Conservation (phyloP, 2,888 invertebrate genomes). For the Sarcophaga caerulescens region DNA sequence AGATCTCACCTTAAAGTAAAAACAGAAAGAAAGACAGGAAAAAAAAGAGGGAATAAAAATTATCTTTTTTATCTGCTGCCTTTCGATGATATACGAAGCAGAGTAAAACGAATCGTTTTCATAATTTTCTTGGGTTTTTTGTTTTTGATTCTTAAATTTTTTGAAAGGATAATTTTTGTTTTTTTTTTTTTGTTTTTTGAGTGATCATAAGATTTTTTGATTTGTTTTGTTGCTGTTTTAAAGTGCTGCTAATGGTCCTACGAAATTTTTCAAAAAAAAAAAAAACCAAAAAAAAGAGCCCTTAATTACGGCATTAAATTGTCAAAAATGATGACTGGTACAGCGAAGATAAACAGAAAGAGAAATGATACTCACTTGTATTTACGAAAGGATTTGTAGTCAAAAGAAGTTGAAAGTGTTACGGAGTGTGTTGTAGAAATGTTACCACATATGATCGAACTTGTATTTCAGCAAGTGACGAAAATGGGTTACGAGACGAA, state of each 20-base stretch:
- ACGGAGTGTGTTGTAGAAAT: too few relatives aligned
- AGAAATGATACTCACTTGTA: slow-evolving; percentile 27
- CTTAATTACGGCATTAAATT: slow-evolving; percentile 79
- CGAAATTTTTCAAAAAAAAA: not conserved
- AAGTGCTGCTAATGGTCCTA: slow-evolving; percentile 69
- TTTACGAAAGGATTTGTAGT: not conserved
- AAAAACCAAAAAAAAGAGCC: slow-evolving; percentile 69
- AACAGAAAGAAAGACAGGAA: not conserved
- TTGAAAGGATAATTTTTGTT: not conserved
- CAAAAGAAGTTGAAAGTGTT: too few relatives aligned
- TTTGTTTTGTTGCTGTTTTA: slow-evolving; percentile 47
- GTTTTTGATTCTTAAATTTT: not conserved
- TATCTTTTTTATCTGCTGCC: slow-evolving; percentile 17
- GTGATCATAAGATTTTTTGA: slow-evolving; percentile 42
- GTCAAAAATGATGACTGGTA: slow-evolving; percentile 76
- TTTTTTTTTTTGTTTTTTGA: slow-evolving; percentile 1
- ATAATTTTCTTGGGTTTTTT: slow-evolving; percentile 3
- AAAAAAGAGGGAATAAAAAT: slow-evolving; percentile 10
- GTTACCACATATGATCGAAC: too few relatives aligned
- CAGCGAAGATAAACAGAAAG: slow-evolving; percentile 38
- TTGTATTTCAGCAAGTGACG: too few relatives aligned
- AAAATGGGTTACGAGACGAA: too few relatives aligned
- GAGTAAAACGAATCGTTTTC: slow-evolving; percentile 68
- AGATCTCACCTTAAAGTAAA: slow-evolving; percentile 52
- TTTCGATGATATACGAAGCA: not conserved